Evolutionary conservation across 2,888 invertebrate genomes (phyloP), one percentile per base, ranked within the genome.

Genomic region (Nemotelus nigrinus): DNA sequence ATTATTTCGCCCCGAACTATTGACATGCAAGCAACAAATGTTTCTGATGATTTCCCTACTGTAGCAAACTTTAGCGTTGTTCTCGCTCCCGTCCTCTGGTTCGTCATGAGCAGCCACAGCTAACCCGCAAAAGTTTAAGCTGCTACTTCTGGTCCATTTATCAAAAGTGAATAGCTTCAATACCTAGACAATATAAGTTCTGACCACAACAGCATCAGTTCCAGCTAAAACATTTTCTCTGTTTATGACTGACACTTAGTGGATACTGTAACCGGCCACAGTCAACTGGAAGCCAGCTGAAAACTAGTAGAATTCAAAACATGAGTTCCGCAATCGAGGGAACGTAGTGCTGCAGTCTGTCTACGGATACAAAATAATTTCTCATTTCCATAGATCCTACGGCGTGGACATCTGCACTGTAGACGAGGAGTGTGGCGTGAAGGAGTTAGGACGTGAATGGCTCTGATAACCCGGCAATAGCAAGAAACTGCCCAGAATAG

Each of bases 221-320:
- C 45, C 60, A 74, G 48, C 60, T 63, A 48, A 70, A 74, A 63
- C 74, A 74, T 60, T 74, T 74, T 74, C 74, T 63, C 74, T 74
- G 74, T 60, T 74, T 74, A 63, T 74, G 74, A 74, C 60, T 74
- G 74, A 74, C 74, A 74, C 74, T 74, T 74, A 74, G 63, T 72
- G 74, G 74, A 48, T 60, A 63, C 39, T 48, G 48, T 74, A 48
- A 41, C 70, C 60, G 48, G 39, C 8, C 47, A n/a, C 63, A 63
- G 63, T 48, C 8, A 39, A 74, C 63, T 39, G 48, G 25, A 55
- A 70, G 70, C 53, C 55, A 45, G 41, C 8, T 55, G 43, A 2
- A 53, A 39, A 47, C 55, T 43, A 39, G 39, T 41, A 39, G n/a
- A 39, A 70, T 43, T 55, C 4, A 25, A 70, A 53, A 43, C 47